phyloP scores from a whole-genome alignment of 1,140 invertebrate genomes.

The Macrosteles quadrilineatus region DNA sequence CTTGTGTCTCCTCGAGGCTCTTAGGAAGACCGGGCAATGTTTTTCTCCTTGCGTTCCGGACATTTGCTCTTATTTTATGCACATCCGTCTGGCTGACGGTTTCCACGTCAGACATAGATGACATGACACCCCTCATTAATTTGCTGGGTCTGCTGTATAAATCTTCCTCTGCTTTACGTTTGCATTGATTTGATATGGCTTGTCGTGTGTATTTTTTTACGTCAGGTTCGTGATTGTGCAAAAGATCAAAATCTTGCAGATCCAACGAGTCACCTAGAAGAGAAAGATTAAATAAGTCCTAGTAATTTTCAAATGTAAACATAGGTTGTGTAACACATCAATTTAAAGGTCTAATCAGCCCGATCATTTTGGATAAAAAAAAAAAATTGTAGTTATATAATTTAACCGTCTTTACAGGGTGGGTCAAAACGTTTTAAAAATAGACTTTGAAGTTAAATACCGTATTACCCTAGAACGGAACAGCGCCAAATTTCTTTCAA shows the following conservation, averaged over 20 bases:
- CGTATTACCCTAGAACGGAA: no score
- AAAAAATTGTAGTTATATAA: no score
- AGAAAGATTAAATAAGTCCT: no score
- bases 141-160: not conserved
- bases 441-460: no score
- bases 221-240: not conserved
- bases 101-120: not conserved
- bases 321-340: no score
- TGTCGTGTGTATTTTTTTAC: not conserved
- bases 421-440: no score
- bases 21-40: not conserved
- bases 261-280: not conserved
- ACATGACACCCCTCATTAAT: not conserved
- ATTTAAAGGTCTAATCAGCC: no score
- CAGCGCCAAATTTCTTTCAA: no score
- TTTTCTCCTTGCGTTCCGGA: not conserved
- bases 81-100: not conserved
- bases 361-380: no score
- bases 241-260: not conserved
- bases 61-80: not conserved
- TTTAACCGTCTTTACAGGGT: no score
- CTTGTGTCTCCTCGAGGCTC: not conserved
- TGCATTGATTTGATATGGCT: not conserved
- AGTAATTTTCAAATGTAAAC: no score
- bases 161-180: not conserved